phyloP scores from a whole-genome alignment of 1,140 invertebrate species.

The Adelges cooleyi region DNA sequence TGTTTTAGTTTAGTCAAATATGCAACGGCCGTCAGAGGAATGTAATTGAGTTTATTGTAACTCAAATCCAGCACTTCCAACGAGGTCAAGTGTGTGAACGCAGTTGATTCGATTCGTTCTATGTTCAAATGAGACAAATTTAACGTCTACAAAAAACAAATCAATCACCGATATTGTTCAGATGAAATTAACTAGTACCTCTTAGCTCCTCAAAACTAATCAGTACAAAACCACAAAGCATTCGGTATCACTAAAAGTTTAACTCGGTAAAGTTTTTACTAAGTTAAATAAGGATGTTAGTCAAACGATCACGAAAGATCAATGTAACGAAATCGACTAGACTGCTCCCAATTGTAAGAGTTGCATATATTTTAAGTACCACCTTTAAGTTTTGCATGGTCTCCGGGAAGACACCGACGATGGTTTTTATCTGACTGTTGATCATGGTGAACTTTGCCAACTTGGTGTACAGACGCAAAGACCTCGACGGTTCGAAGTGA shows the following conservation, averaged over 20 bases:
- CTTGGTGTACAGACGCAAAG: neutral
- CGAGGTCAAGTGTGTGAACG: conserved; percentile 10
- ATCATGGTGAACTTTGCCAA: conserved; percentile 8
- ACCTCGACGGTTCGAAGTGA: neutral
- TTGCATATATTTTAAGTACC: too few species aligned
- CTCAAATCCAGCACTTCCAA: conserved; percentile 30
- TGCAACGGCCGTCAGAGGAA: neutral
- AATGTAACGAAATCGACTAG: too few species aligned
- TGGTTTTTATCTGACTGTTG: conserved; percentile 15
- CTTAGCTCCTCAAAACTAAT: too few species aligned
- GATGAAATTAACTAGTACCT: too few species aligned
- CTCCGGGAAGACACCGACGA: conserved; percentile 6
- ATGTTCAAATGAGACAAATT: conserved; percentile 26
- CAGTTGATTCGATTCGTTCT: conserved; percentile 11
- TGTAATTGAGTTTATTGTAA: conserved; percentile 27
- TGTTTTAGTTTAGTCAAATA: conserved; percentile 16
- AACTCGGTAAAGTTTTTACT: too few species aligned
- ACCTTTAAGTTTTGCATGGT: conserved; percentile 13
- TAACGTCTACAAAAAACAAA: conserved; percentile 14
- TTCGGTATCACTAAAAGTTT: too few species aligned
- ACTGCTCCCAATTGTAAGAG: too few species aligned
- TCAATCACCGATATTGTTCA: too few species aligned
- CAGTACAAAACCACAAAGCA: too few species aligned
- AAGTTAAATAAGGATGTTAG: too few species aligned
- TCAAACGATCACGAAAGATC: too few species aligned